Percentiles rank a stretch among this genome's conserved stretches.
Conservation (phyloP, 2,797 vertebrate genomes). For the Gymnocypris eckloni region DNA sequence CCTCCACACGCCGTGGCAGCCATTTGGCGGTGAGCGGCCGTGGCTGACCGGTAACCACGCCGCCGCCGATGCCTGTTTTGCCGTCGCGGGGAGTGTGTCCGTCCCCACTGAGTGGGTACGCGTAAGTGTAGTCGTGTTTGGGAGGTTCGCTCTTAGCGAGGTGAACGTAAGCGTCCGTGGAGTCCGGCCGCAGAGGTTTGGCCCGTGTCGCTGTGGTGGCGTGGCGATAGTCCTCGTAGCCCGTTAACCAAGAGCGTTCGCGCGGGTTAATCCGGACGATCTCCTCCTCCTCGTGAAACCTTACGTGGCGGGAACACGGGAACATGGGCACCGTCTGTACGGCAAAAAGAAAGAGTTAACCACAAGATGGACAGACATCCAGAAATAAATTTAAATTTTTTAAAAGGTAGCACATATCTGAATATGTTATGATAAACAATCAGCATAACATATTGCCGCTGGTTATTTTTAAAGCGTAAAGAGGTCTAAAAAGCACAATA, state of each 20-base stretch:
- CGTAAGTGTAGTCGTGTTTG: conserved; percentile 89
- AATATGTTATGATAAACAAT: background rate
- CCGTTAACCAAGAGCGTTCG: conserved; percentile 90
- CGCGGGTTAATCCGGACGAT: conserved; percentile 90
- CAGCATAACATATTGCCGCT: background rate
- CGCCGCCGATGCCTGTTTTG: conserved; percentile 69
- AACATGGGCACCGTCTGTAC: conserved; percentile 83
- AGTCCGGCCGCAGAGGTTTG: conserved; percentile 73
- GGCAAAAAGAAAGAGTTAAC: background rate
- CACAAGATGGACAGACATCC: background rate
- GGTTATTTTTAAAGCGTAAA: background rate
- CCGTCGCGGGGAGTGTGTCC: conserved; percentile 77
- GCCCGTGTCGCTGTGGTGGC: conserved; percentile 79
- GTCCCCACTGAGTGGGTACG: conserved; percentile 84
- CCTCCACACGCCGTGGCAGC: conserved; percentile 58
- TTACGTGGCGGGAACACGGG: conserved; percentile 84
- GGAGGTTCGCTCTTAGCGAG: conserved; percentile 87
- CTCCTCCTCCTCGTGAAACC: conserved; percentile 89
- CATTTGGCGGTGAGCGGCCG: conserved; percentile 71
- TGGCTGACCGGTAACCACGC: conserved; percentile 89
- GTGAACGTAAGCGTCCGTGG: conserved; percentile 84
- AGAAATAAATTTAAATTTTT: background rate
- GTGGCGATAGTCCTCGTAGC: conserved; percentile 93
- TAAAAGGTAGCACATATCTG: background rate
- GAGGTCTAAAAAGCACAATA: no score